Evolutionary conservation across 2,113 vertebrate species (phyloP), one percentile per base, ranked within the genome.

Genomic region (Heptranchias perlo): DNA sequence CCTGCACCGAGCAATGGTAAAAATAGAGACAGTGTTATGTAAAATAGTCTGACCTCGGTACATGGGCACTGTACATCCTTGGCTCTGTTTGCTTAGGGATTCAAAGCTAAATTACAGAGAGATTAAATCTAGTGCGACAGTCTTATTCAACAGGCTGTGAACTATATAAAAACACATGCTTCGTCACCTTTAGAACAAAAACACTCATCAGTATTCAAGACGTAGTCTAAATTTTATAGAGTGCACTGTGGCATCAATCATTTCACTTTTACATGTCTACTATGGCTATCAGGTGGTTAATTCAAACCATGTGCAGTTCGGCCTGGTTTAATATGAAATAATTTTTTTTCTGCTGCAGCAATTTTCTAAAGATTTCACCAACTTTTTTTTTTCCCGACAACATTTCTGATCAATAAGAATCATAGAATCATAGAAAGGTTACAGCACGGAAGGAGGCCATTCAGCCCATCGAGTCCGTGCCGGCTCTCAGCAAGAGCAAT

Each of bases 151-250:
- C 58, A 93, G 89, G 89, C 89, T 93, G 31, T 64, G 89, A 93
- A 93, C 89, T 93, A 93, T 93, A 62, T 93, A 93, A 93, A 73
- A 89, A 62, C 58, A 62, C 16, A 62, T 93, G 58, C 58, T 39
- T 82, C 76, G 44, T 82, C 76, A 82, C 76, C 76, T 82, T 93
- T 61, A 2, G 35, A 93, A 62, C 18, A 93, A 93, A 39, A 61
- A 39, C 54, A 62, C 89, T 61, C 89, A 93, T 64, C 58, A 64
- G 89, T 61, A 62, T 62, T 64, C 89, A 93, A 62, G 58, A 93
- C 44, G 89, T 61, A 62, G 58, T 93, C 58, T 93, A 64, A 93
- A 64, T 93, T 61, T 93, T 93, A 93, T 39, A 39, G 35, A 39
- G 61, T 93, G 35, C 58, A 10, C 58, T 62, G 35, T n/a, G 10